Percentiles rank a stretch among this genome's conserved stretches.
Evolutionary conservation across 2,113 vertebrate species (phyloP).

Genomic region (Glaucidium brasilianum): DNA sequence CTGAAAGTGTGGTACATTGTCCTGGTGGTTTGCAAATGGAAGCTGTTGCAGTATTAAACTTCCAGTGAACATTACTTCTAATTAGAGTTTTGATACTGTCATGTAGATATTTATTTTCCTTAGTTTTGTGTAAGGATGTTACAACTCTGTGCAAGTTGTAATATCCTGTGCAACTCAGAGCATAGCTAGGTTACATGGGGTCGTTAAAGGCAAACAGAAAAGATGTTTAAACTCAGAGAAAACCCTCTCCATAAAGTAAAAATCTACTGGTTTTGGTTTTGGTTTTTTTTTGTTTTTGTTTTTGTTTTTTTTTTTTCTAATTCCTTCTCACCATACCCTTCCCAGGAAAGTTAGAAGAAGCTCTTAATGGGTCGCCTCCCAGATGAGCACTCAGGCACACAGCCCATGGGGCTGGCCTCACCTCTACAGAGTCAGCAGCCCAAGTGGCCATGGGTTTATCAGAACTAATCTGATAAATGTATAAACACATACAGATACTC

Average conservation of each 20-base stretch:
- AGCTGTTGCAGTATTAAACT: not conserved
- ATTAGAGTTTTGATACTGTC: not conserved
- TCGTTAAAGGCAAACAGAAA: not conserved
- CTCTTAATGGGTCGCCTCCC: not conserved
- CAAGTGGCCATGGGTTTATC: not conserved
- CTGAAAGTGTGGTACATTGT: not conserved
- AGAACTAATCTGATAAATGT: not conserved
- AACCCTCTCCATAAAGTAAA: not conserved
- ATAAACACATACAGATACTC: not conserved
- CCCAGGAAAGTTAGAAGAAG: not conserved
- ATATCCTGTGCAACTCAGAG: not conserved
- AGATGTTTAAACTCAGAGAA: not conserved
- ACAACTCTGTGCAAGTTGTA: not conserved
- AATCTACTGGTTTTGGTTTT: rapidly evolving
- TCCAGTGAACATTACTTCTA: not conserved
- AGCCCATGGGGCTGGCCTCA: not conserved
- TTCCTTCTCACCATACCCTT: not conserved
- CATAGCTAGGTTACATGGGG: not conserved
- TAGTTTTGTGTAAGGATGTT: not conserved
- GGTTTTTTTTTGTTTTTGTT: too few relatives aligned
- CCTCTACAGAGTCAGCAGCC: not conserved
- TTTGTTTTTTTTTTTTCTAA: not conserved
- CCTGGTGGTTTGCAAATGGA: not conserved
- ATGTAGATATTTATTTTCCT: not conserved
- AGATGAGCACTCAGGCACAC: not conserved